Conservation (phyloP, 2,113 vertebrate genomes). For the Heptranchias perlo region DNA sequence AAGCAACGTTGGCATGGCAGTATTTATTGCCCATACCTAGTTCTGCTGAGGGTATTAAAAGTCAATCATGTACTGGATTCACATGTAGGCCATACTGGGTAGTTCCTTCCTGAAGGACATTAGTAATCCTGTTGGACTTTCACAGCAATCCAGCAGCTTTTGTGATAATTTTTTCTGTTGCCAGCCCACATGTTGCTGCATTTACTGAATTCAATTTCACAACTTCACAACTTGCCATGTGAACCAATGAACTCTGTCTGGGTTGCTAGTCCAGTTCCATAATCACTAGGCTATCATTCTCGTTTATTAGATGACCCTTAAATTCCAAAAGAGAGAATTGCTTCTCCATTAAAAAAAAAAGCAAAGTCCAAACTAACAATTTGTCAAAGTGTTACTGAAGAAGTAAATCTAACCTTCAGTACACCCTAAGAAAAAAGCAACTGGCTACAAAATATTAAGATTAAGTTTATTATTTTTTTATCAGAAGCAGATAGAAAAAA, state of each 20-base stretch:
- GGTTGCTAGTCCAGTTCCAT: background rate
- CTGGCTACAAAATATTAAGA: background rate
- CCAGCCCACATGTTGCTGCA: background rate
- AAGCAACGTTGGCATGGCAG: background rate
- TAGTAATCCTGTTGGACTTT: background rate
- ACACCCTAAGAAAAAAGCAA: background rate
- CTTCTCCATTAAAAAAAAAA: background rate
- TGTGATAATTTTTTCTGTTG: background rate
- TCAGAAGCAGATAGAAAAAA: background rate
- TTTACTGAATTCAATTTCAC: background rate
- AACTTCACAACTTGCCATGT: background rate
- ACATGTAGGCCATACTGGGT: background rate
- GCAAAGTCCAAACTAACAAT: background rate
- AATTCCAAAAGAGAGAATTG: background rate
- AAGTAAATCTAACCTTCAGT: background rate
- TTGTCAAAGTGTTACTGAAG: background rate
- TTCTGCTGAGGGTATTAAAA: background rate
- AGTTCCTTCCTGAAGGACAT: background rate
- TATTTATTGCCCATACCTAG: background rate
- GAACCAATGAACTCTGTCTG: background rate
- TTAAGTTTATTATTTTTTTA: background rate
- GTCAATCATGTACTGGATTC: background rate
- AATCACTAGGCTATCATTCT: background rate
- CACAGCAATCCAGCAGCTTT: background rate
- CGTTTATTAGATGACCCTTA: background rate